Conservation (phyloP, 1,140 invertebrate genomes). For the Lepidurus apus region DNA sequence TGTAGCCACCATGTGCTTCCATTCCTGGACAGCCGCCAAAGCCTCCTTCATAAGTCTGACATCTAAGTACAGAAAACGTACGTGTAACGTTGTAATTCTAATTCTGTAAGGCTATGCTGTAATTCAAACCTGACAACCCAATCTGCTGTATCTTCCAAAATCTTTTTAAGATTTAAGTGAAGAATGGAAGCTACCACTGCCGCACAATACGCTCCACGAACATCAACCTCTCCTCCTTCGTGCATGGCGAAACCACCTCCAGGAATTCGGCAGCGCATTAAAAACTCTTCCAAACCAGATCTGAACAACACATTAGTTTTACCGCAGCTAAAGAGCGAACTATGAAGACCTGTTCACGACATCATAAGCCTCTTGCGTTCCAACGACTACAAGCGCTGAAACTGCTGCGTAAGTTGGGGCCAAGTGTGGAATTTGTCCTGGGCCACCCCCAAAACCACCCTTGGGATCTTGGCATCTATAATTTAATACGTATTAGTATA, state of each 20-base stretch:
- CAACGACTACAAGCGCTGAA: conserved; percentile 82
- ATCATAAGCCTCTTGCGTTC: conserved; percentile 76
- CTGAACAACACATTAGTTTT: conserved; percentile 45
- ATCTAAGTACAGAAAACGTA: conserved; percentile 49
- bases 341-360: conserved; percentile 69
- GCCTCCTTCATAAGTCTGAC: conserved; percentile 97
- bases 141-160: conserved; percentile 79
- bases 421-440: conserved; percentile 82
- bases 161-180: conserved; percentile 67
- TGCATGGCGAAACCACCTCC: conserved; percentile 91
- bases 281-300: conserved; percentile 64
- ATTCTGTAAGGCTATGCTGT: conserved; percentile 9
- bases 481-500: conserved; percentile 35
- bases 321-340: too few relatives aligned
- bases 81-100: conserved; percentile 37
- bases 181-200: conserved; percentile 78
- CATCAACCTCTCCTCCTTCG: conserved; percentile 88
- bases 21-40: conserved; percentile 89
- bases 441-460: conserved; percentile 92
- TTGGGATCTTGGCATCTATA: conserved; percentile 66
- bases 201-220: conserved; percentile 93
- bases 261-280: conserved; percentile 65
- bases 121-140: conserved; percentile 69
- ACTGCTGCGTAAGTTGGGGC: conserved; percentile 96
- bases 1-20: conserved; percentile 98